These are phyloP conservation scores for Andrena cerasifolii DNA, from an alignment of 1,140 invertebrate genomes.

Conservation along the genomic window DNA sequence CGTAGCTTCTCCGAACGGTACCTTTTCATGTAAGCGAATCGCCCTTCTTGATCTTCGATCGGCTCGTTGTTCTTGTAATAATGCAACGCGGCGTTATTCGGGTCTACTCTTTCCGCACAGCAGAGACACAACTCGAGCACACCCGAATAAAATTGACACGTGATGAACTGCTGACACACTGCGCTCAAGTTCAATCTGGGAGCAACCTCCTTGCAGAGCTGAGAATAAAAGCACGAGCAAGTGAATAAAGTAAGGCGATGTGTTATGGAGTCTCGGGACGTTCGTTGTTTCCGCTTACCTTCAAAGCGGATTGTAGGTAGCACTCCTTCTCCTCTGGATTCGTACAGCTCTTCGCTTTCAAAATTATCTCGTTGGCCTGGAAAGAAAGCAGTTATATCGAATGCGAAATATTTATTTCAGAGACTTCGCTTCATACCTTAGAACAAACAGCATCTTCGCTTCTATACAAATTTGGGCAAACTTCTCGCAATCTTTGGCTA, in stretches of 20 bases:
- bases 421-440: slow-evolving; percentile 85
- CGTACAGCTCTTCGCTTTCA: slow-evolving; percentile 88
- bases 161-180: slow-evolving; percentile 90
- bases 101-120: slow-evolving; percentile 93
- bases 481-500: slow-evolving; percentile 92
- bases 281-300: slow-evolving; percentile 58
- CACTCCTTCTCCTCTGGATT: slow-evolving; percentile 88
- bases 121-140: slow-evolving; percentile 94
- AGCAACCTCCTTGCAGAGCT: slow-evolving; percentile 93
- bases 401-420: slow-evolving; percentile 11
- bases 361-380: slow-evolving; percentile 93
- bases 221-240: slow-evolving; percentile 21
- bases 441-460: slow-evolving; percentile 97
- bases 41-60: slow-evolving; percentile 89
- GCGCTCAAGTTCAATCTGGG: slow-evolving; percentile 90
- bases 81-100: slow-evolving; percentile 93
- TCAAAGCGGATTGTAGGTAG: slow-evolving; percentile 89
- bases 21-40: slow-evolving; percentile 87
- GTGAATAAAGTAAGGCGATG: slow-evolving; percentile 19
- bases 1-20: slow-evolving; percentile 64
- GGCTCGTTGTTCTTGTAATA: slow-evolving; percentile 94
- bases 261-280: not conserved
- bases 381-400: slow-evolving; percentile 5
- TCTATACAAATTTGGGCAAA: slow-evolving; percentile 96
- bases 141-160: slow-evolving; percentile 91